Conservation (phyloP, 2,888 invertebrate species). For the Tachina grossa region DNA sequence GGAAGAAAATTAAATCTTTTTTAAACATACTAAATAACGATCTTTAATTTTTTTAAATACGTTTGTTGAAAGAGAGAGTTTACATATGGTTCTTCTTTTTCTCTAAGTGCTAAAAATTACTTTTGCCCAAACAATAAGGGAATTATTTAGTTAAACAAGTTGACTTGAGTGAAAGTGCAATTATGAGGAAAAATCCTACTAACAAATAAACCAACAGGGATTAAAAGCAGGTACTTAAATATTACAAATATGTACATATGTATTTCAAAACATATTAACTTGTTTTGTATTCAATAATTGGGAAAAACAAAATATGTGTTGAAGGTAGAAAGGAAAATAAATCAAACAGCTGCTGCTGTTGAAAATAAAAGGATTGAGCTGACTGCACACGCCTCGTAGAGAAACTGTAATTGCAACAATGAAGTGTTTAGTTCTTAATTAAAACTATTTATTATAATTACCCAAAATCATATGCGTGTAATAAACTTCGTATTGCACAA, state of each 20-base stretch:
- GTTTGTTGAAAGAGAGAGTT: too few species aligned
- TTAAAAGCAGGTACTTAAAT: slow-evolving; percentile 57
- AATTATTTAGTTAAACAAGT: slow-evolving; percentile 60
- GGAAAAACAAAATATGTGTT: not conserved
- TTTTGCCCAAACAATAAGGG: slow-evolving; percentile 42
- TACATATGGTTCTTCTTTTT: not conserved
- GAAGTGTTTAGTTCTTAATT: not conserved
- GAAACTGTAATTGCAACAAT: slow-evolving; percentile 6
- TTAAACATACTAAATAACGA: too few species aligned
- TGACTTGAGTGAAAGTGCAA: slow-evolving; percentile 64
- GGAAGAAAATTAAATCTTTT: too few species aligned
- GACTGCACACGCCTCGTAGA: slow-evolving; percentile 28
- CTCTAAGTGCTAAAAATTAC: slow-evolving; percentile 28
- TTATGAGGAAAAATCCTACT: slow-evolving; percentile 39
- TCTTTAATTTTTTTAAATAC: too few species aligned
- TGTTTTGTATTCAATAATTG: not conserved
- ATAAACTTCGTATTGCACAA: not conserved
- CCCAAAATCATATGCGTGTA: not conserved
- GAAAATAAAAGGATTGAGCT: slow-evolving; percentile 37
- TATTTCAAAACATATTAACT: not conserved
- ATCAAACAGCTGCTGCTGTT: slow-evolving; percentile 60
- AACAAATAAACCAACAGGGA: slow-evolving; percentile 44
- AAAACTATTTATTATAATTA: slow-evolving; percentile 44
- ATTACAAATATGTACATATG: slow-evolving; percentile 5
- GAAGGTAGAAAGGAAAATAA: slow-evolving; percentile 29